Evolutionary conservation across 2,888 invertebrate species (phyloP), one percentile per base, ranked within the genome.

Genomic region (Campopleginae sp.): DNA sequence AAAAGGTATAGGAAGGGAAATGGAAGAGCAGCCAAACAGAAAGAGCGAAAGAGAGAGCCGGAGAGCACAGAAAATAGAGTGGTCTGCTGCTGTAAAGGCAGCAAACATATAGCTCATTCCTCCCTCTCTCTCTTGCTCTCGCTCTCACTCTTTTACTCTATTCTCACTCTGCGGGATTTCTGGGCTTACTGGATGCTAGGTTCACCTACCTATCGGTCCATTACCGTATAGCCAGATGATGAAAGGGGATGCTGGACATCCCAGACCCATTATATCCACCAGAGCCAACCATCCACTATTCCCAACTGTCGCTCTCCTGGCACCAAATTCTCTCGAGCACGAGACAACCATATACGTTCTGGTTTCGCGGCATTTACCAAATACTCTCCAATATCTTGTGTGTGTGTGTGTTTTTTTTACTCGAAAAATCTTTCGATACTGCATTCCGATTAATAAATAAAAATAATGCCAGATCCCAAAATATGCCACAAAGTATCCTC

Each of bases 201-300:
- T 85, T 82, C 80, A 76, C 80, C 82, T 76, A 85, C 82, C 87
- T 84, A 86, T 87, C 86, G 80, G 82, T 87, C 87, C 86, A 86
- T 87, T 87, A 84, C 78, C 77, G 84, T 85, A 82, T 48, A 80
- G 82, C 80, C 82, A 70, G 82, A 86, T 84, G 86, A 87, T 87
- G 87, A 84, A 87, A 87, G 86, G 80, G 81, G 74, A 75, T 82
- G 77, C 82, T 85, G 82, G 80, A 85, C 82, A 65, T 85, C 77
- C 78, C 80, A 77, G 82, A 82, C 82, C 82, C 85, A 85, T 85
- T 85, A 85, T 76, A 82, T 82, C 72, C 72, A 80, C 85, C 51
- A 77, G 80, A 80, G 82, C 71, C 82, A 80, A 77, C 74, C 71
- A 82, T 82, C 77, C 68, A 77, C 82, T 63, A 76, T 76, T 44